These are phyloP conservation scores for Vanessa atalanta DNA, from an alignment of 1,140 invertebrate genomes.

Conservation along the genomic window DNA sequence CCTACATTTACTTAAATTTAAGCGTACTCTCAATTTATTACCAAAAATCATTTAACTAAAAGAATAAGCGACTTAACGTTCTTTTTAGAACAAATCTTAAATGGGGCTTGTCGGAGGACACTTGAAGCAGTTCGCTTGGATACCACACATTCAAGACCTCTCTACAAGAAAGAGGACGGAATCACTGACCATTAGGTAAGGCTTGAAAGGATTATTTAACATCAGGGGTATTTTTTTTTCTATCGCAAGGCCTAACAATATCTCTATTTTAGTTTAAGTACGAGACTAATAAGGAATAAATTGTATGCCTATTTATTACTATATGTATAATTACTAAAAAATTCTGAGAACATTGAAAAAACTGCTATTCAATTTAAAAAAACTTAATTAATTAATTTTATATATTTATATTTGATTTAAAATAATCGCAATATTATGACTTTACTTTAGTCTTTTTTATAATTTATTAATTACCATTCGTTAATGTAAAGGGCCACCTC, in stretches of 20 bases:
- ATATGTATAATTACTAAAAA: too few species aligned
- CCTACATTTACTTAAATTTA: too few species aligned
- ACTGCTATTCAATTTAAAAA: too few species aligned
- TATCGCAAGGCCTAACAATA: neutral
- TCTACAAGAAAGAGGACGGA: conserved; percentile 24
- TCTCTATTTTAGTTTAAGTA: neutral
- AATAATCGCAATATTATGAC: too few species aligned
- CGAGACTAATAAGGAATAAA: too few species aligned
- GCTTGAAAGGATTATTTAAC: conserved; percentile 12
- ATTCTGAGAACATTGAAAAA: too few species aligned
- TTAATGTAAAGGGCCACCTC: too few species aligned
- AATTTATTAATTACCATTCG: too few species aligned
- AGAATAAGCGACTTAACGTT: neutral
- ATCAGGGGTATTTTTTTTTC: conserved; percentile 1
- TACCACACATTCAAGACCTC: conserved; percentile 22
- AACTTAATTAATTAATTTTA: too few species aligned
- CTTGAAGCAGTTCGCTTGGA: conserved; percentile 8
- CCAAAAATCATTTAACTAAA: neutral
- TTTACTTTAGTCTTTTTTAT: too few species aligned
- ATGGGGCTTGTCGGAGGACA: conserved; percentile 8
- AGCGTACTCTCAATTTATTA: neutral
- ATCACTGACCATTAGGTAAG: conserved; percentile 12
- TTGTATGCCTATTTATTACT: too few species aligned
- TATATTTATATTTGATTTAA: too few species aligned
- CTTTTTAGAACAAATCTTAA: conserved; percentile 8